phyloP scores from a whole-genome alignment of 1,140 invertebrate genomes.

The Heterodera carotae region DNA sequence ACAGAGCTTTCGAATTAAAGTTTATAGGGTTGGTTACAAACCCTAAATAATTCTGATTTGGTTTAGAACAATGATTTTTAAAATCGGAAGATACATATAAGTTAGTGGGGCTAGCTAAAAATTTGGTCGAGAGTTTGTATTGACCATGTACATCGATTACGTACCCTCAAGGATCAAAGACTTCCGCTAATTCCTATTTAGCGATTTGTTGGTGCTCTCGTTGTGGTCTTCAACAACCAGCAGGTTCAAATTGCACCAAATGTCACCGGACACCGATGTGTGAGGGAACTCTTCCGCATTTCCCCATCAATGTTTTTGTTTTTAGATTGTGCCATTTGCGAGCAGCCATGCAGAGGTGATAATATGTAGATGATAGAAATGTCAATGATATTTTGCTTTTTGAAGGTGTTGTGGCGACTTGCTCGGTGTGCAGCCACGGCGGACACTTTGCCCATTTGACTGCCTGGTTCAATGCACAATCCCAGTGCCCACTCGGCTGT shows the following conservation, averaged over 20 bases:
- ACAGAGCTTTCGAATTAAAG: too few relatives aligned
- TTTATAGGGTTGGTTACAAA: too few relatives aligned
- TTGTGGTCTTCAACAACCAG: constrained; percentile 24
- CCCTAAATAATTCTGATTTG: too few relatives aligned
- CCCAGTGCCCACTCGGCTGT: constrained; percentile 35
- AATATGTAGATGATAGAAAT: too few relatives aligned
- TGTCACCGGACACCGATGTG: constrained; percentile 27
- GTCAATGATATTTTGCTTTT: too few relatives aligned
- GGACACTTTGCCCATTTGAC: constrained; percentile 35
- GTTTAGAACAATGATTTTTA: too few relatives aligned
- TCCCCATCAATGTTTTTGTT: not conserved
- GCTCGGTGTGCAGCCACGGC: constrained; percentile 34
- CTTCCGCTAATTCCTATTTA: too few relatives aligned
- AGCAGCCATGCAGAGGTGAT: constrained; percentile 35
- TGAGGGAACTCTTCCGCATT: not conserved
- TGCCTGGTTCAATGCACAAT: constrained; percentile 37
- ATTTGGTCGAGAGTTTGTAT: too few relatives aligned
- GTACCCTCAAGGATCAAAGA: too few relatives aligned
- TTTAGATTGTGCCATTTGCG: constrained; percentile 39
- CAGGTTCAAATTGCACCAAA: constrained; percentile 20
- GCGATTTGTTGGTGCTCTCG: constrained; percentile 31
- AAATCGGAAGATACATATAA: too few relatives aligned
- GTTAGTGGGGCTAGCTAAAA: too few relatives aligned
- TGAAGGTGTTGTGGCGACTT: constrained; percentile 29
- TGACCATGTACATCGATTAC: too few relatives aligned